Conservation (phyloP, 2,797 vertebrate species). For the Helarctos malayanus region DNA sequence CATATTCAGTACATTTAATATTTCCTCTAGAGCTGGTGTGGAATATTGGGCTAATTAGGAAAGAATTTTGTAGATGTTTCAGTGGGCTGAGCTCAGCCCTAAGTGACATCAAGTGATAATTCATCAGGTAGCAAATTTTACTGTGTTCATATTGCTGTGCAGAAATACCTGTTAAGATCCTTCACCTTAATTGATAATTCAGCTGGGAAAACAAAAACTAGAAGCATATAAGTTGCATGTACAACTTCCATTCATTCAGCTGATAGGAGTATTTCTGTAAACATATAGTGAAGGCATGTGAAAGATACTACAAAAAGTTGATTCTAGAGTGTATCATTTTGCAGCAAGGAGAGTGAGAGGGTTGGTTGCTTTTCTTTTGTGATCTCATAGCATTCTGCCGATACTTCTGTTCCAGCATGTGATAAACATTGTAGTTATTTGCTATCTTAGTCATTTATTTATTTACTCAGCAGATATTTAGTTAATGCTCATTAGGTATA, state of each 20-base stretch:
- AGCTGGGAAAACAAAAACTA: conserved; percentile 40
- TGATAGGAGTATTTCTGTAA: not conserved
- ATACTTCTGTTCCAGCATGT: not conserved
- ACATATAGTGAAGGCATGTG: not conserved
- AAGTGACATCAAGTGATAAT: not conserved
- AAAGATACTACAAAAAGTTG: conserved; percentile 9
- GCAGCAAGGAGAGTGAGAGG: not conserved
- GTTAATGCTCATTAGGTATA: conserved; percentile 34
- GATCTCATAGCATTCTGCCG: not conserved
- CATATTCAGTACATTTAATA: conserved; percentile 10
- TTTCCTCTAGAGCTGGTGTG: conserved; percentile 26
- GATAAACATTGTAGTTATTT: conserved; percentile 45
- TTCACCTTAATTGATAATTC: conserved; percentile 18
- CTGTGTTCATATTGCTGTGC: not conserved
- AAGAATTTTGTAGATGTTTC: conserved; percentile 30
- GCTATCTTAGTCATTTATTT: not conserved
- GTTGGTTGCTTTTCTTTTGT: conserved; percentile 21
- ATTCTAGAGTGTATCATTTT: conserved; percentile 41
- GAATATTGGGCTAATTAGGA: conserved; percentile 20
- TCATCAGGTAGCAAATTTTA: conserved; percentile 42
- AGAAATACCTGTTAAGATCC: conserved; percentile 4
- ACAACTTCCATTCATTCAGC: conserved; percentile 9
- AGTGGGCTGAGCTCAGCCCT: not conserved
- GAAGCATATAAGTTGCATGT: conserved; percentile 9
- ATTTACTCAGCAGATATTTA: conserved; percentile 38